A percentile compares a stretch with the other conserved stretches of the same genome.
Conservation (phyloP, 2,888 invertebrate species). For the Eupithecia tripunctaria region DNA sequence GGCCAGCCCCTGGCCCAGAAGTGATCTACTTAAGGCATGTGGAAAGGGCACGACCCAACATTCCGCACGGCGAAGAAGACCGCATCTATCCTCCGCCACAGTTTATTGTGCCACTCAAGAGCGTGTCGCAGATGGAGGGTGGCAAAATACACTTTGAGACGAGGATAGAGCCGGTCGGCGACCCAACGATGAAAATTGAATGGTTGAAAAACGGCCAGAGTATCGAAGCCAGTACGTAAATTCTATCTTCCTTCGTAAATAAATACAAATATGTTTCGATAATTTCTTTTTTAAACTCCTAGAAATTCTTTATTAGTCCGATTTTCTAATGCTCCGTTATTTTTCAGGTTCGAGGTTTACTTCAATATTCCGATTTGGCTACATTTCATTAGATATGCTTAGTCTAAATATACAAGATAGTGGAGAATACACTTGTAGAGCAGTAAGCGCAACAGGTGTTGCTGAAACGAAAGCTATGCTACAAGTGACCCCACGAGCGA, state of each 20-base stretch:
- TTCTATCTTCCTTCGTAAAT: background rate
- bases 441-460: conserved; percentile 93
- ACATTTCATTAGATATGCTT: conserved; percentile 96
- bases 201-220: conserved; percentile 97
- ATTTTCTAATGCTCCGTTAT: conserved; percentile 17
- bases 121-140: conserved; percentile 93
- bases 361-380: conserved; percentile 98
- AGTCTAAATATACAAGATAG: conserved; percentile 93
- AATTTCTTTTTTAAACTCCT: conserved; percentile 1
- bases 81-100: conserved; percentile 95
- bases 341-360: conserved; percentile 95
- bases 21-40: conserved; percentile 96
- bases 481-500: conserved; percentile 91
- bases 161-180: conserved; percentile 97
- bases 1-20: conserved; percentile 96
- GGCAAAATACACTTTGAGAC: conserved; percentile 98
- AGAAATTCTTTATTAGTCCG: background rate
- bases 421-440: conserved; percentile 96
- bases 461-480: conserved; percentile 93
- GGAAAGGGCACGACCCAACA: conserved; percentile 93
- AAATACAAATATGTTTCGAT: background rate
- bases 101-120: conserved; percentile 94
- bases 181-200: conserved; percentile 97
- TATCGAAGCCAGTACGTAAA: conserved; percentile 93
- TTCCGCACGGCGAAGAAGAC: conserved; percentile 93